These are phyloP conservation scores for Calonectris borealis DNA, from an alignment of 2,113 vertebrate species.

Conservation along the genomic window DNA sequence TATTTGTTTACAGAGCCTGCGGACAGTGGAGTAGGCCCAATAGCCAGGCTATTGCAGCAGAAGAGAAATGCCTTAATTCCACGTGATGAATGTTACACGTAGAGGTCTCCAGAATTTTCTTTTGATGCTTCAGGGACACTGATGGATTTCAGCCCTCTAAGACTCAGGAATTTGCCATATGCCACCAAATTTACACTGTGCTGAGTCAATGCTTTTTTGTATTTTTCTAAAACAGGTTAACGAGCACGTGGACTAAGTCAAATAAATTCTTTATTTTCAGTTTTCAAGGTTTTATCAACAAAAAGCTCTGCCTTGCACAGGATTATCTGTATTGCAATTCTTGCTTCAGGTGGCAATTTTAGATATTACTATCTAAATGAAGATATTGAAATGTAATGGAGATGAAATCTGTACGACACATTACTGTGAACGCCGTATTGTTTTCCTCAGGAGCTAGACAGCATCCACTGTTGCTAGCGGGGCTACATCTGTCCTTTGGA, in stretches of 20 bases:
- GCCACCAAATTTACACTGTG: fast-evolving
- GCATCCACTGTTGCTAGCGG: neutral
- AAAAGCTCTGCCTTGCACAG: neutral
- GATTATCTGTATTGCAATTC: neutral
- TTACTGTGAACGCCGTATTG: neutral
- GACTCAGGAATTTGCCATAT: neutral
- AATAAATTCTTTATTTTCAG: neutral
- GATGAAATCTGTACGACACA: fast-evolving
- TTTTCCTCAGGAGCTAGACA: neutral
- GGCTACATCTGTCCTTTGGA: neutral
- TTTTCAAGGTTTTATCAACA: neutral
- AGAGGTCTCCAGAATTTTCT: neutral
- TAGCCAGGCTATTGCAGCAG: neutral
- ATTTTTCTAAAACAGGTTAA: neutral
- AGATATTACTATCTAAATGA: neutral
- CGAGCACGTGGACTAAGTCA: fast-evolving
- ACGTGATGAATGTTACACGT: neutral
- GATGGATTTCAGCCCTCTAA: neutral
- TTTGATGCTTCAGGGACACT: neutral
- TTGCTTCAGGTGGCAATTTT: neutral
- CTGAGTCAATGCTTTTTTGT: neutral
- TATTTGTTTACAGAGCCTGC: neutral
- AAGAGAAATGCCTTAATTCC: neutral
- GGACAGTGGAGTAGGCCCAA: neutral
- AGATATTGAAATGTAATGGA: neutral